Base-by-base conservation (phyloP, 1,140 invertebrate genomes). In the Ceratitis capitata region DNA sequence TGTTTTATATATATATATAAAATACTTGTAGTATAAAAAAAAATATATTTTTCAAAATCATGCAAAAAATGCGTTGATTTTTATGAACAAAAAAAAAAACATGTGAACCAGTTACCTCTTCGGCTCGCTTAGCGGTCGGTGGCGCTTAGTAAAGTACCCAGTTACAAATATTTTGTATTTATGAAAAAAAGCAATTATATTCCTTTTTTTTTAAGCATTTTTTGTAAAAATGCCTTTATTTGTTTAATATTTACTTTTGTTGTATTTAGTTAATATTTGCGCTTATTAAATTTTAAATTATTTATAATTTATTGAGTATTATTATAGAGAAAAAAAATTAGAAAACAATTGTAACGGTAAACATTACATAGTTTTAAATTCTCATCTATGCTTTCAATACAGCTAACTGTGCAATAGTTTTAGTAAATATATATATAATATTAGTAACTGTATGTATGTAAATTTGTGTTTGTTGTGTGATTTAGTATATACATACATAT, bases 11-110 rank as follows among this genome's bases (percentile, higher is more conserved):
- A 26, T 78, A 69, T 39, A 69, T 39, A 69, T 39, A 69, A 39
- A 78, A 10, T 42, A 78, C 45, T n/a, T n/a, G 6, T 61, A 61
- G 56, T 29, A 26, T 61, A n/a, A n/a, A n/a, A n/a, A 78, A 35
- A 78, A 78, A 78, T 82, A 78, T 82, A 58, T 85, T 82, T 82
- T 85, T 85, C 32, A 78, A 78, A 78, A 78, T 78, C 69, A 78
- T 78, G 39, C 69, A 42, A 78, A 78, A n/a, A 19, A 19, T n/a
- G 69, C 69, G 10, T 45, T 45, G 69, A 78, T 78, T 78, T 3
- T 45, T 78, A 12, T 39, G n/a, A n/a, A n/a, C n/a, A n/a, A n/a
- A n/a, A n/a, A n/a, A 32, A 78, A 78, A 23, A 35, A 9, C 69
- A 78, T 29, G 14, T 64, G 29, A 32, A 64, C 58, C 58, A 64